Evolutionary conservation across 1,140 invertebrate genomes (phyloP).

Genomic region (Brachionus rotundiformis): DNA sequence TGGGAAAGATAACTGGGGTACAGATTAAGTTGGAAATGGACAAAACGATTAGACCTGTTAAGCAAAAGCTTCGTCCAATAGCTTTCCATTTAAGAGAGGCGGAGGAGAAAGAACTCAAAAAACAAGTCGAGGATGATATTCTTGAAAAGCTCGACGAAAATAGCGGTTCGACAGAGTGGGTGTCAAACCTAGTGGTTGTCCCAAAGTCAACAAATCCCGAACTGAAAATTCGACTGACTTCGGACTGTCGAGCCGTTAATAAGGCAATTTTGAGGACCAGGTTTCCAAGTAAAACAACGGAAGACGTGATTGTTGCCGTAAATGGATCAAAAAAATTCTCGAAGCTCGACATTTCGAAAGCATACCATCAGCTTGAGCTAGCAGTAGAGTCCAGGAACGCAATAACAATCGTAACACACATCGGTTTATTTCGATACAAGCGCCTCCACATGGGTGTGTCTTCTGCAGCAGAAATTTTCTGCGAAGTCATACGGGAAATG

Average conservation of each 20-base stretch:
- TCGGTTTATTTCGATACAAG: not conserved
- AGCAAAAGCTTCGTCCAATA: not conserved
- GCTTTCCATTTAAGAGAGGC: not conserved
- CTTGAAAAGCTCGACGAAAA: not conserved
- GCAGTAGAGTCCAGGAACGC: constrained; percentile 53
- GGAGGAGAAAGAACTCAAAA: not conserved
- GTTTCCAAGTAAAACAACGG: constrained; percentile 55
- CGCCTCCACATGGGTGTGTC: not conserved
- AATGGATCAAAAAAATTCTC: constrained; percentile 54
- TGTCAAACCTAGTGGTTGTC: not conserved
- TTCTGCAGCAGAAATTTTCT: not conserved
- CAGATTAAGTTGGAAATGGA: not conserved
- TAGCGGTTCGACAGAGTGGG: not conserved
- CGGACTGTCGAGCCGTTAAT: constrained; percentile 53
- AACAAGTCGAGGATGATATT: not conserved
- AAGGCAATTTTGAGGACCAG: constrained; percentile 54
- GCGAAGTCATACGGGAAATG: not conserved
- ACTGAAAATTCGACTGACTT: not conserved
- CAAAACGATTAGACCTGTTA: not conserved
- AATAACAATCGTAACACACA: not conserved
- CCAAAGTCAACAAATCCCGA: not conserved
- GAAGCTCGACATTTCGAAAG: constrained; percentile 55
- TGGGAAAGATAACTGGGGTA: not conserved
- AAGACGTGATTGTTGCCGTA: constrained; percentile 56
- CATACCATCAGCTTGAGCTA: constrained; percentile 56